Conservation (phyloP, 2,888 invertebrate genomes). For the Lissocephala sabroskyi region DNA sequence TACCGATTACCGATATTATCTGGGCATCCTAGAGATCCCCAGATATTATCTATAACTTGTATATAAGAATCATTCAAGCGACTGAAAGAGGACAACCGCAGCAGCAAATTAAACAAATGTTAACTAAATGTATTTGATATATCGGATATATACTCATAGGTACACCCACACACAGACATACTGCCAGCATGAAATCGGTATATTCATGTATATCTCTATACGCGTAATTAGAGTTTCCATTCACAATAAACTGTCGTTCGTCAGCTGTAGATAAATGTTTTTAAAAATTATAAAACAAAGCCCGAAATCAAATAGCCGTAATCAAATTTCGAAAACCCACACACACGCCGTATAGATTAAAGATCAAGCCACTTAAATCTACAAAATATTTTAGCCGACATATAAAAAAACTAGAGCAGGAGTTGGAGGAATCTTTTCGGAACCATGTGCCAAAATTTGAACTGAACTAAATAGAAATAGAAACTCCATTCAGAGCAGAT, state of each 20-base stretch:
- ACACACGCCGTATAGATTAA: constrained; percentile 13
- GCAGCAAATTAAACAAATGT: constrained; percentile 33
- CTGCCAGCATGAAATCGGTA: neutral
- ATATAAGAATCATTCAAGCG: constrained; percentile 33
- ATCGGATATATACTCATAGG: constrained; percentile 29
- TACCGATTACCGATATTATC: too few species aligned
- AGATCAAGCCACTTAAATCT: constrained; percentile 4
- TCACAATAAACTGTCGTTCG: constrained; percentile 55
- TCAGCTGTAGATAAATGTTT: constrained; percentile 63
- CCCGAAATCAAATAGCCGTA: constrained; percentile 56
- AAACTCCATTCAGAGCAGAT: constrained; percentile 11
- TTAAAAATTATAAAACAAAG: constrained; percentile 26
- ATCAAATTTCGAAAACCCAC: constrained; percentile 44
- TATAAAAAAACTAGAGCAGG: constrained; percentile 7
- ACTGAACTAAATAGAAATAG: constrained; percentile 33
- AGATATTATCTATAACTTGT: too few species aligned
- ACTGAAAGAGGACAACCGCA: constrained; percentile 34
- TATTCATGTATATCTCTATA: constrained; percentile 38
- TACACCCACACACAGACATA: neutral
- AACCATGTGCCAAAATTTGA: constrained; percentile 70
- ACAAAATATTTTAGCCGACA: constrained; percentile 25
- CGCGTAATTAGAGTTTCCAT: constrained; percentile 47
- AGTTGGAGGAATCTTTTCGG: constrained; percentile 48
- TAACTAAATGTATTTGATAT: constrained; percentile 64
- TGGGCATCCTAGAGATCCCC: too few species aligned